Percentiles rank a stretch among this genome's conserved stretches.
Conservation (phyloP, 2,797 vertebrate species). For the Scomberomorus guttatus region DNA sequence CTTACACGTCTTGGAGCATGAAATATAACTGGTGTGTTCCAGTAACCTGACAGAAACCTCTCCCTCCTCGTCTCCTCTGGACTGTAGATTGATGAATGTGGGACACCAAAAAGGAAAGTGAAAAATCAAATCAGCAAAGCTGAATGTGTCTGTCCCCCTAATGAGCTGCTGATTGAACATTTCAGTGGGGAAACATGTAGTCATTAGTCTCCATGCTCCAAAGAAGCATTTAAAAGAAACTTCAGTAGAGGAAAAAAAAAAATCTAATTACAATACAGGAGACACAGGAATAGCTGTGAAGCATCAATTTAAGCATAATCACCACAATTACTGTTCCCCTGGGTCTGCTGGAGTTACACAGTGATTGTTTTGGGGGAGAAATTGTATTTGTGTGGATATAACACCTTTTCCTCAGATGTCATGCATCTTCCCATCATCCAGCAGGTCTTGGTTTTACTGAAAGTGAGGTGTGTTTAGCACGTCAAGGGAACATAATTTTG, state of each 20-base stretch:
- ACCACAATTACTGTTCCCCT: slow-evolving; percentile 78
- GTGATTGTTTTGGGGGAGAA: slow-evolving; percentile 72
- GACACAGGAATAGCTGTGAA: slow-evolving; percentile 79
- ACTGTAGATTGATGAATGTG: slow-evolving; percentile 68
- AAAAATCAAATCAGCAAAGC: slow-evolving; percentile 80
- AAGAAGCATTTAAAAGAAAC: slow-evolving; percentile 80
- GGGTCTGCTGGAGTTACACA: slow-evolving; percentile 54
- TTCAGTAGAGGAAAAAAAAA: slow-evolving; percentile 63
- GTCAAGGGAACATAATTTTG: background rate
- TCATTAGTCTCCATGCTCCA: slow-evolving; percentile 78
- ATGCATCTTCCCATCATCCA: background rate
- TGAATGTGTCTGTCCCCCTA: slow-evolving; percentile 75
- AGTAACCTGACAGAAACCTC: background rate
- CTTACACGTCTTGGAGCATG: background rate
- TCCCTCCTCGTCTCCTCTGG: slow-evolving; percentile 40
- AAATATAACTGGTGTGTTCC: background rate
- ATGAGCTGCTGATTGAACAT: slow-evolving; percentile 84
- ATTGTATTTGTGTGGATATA: slow-evolving; percentile 56
- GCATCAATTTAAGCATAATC: slow-evolving; percentile 82
- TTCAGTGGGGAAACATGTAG: slow-evolving; percentile 82
- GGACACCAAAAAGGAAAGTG: slow-evolving; percentile 73
- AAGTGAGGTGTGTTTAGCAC: background rate
- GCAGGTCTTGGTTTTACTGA: background rate
- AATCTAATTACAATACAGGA: slow-evolving; percentile 81
- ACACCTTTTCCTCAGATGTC: slow-evolving; percentile 73